A percentile compares a stretch with the other conserved stretches of the same genome.
phyloP scores from a whole-genome alignment of 1,140 invertebrate genomes.

The Drosophila santomea region DNA sequence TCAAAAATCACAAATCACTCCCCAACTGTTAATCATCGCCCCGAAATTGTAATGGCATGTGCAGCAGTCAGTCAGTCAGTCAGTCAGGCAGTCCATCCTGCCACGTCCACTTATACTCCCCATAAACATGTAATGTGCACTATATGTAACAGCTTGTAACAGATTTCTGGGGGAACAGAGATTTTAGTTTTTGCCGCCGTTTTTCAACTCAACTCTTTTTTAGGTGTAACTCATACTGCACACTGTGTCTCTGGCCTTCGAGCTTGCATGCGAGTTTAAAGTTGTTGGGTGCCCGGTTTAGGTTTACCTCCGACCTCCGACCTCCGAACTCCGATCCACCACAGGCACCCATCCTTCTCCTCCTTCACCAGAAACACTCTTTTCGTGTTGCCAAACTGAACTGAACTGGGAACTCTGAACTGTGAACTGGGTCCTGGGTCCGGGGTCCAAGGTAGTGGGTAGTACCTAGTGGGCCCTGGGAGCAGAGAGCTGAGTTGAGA shows the following conservation, averaged over 20 bases:
- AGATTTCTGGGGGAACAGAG: constrained; percentile 16
- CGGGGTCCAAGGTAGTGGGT: neutral
- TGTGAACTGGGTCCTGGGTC: neutral
- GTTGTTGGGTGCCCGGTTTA: constrained; percentile 57
- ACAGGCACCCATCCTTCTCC: neutral
- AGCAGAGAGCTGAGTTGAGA: constrained; percentile 31
- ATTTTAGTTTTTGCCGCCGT: constrained; percentile 27
- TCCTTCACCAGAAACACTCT: constrained; percentile 12
- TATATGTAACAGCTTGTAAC: constrained; percentile 17
- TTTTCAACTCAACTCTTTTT: constrained; percentile 25
- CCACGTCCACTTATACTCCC: constrained; percentile 50
- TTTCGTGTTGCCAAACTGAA: constrained; percentile 51
- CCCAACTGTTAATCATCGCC: constrained; percentile 22
- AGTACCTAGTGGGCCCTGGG: constrained; percentile 20
- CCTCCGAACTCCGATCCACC: constrained; percentile 1
- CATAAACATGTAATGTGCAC: neutral
- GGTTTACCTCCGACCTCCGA: constrained; percentile 1
- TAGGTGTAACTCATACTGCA: constrained; percentile 7
- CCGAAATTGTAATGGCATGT: constrained; percentile 24
- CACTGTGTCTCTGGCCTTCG: neutral
- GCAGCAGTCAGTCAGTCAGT: neutral
- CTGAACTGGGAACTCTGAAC: constrained; percentile 31
- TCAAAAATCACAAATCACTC: constrained; percentile 3
- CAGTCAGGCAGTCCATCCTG: constrained; percentile 9
- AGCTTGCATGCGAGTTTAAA: constrained; percentile 71